phyloP scores from a whole-genome alignment of 2,797 vertebrate species.

The Liasis olivaceus region DNA sequence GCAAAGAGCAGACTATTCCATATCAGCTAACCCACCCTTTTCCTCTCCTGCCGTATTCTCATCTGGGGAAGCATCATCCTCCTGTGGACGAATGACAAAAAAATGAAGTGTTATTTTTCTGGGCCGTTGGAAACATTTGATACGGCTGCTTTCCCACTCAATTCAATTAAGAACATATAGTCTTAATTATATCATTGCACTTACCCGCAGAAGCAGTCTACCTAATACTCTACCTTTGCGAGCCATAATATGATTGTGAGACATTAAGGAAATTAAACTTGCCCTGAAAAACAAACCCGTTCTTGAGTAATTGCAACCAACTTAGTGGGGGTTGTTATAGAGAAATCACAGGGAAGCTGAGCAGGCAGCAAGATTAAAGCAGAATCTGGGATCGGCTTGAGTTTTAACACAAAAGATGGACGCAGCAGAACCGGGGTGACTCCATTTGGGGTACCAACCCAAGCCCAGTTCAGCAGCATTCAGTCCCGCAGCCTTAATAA shows the following conservation, averaged over 20 bases:
- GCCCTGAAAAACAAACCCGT: conserved; percentile 25
- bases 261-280: conserved; percentile 33
- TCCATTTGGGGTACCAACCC: neutral
- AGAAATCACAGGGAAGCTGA: conserved; percentile 7
- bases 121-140: neutral
- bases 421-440: neutral
- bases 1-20: neutral
- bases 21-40: neutral
- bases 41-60: neutral
- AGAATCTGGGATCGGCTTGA: neutral
- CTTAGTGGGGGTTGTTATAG: neutral
- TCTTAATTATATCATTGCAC: conserved; percentile 22
- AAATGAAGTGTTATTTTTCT: neutral
- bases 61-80: neutral
- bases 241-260: conserved; percentile 27
- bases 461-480: neutral
- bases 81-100: neutral
- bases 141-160: neutral
- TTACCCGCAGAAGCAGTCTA: neutral
- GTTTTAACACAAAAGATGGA: neutral
- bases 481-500: neutral
- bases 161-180: conserved; percentile 14
- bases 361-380: conserved; percentile 22
- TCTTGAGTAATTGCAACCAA: conserved; percentile 23
- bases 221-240: conserved; percentile 7